A percentile compares a stretch with the other conserved stretches of the same genome.
Evolutionary conservation across 2,797 vertebrate genomes (phyloP).

Genomic region (Anableps anableps): DNA sequence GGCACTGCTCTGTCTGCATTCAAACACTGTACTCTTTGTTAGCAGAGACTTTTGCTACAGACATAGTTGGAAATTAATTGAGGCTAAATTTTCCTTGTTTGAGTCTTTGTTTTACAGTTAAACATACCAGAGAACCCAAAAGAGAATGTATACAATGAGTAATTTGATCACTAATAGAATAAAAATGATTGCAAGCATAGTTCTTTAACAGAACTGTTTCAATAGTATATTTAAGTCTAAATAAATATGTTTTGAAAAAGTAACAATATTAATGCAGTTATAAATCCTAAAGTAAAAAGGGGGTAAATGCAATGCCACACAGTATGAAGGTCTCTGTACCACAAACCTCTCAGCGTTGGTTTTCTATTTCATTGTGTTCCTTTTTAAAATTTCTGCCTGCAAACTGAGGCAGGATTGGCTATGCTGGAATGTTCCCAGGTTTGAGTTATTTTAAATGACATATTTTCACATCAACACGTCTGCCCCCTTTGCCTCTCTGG

Average conservation of each 20-base stretch:
- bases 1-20: conserved; percentile 76
- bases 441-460: conserved; percentile 73
- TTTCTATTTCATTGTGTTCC: conserved; percentile 51
- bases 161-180: neutral
- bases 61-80: conserved; percentile 36
- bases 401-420: conserved; percentile 56
- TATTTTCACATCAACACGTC: conserved; percentile 75
- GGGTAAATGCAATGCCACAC: conserved; percentile 28
- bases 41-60: conserved; percentile 34
- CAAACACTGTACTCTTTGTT: conserved; percentile 72
- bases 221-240: neutral
- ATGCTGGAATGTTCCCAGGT: conserved; percentile 66
- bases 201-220: neutral
- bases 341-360: conserved; percentile 52
- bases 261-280: neutral
- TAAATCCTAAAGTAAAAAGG: neutral
- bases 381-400: conserved; percentile 4
- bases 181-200: neutral
- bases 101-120: neutral
- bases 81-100: conserved; percentile 20
- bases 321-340: conserved; percentile 57
- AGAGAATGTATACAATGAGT: neutral
- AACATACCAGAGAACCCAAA: neutral
- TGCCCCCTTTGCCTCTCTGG: conserved; percentile 38
- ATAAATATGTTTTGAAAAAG: neutral